phyloP scores from a whole-genome alignment of 1,140 invertebrate species.

The Acromyrmex echinatior region DNA sequence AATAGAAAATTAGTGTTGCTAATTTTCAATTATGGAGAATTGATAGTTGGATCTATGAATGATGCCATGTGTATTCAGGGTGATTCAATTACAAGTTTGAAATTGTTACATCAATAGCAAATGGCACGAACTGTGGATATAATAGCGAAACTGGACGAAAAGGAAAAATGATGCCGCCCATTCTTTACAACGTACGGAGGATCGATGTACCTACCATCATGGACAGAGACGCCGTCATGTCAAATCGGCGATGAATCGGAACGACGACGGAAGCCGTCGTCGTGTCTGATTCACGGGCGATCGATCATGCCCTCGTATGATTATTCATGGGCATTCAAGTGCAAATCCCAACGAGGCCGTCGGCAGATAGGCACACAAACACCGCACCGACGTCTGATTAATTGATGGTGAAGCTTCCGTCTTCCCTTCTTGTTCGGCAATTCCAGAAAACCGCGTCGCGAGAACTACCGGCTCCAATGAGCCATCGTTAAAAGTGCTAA shows the following conservation, averaged over 20 bases:
- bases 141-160: neutral
- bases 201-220: slow-evolving; percentile 49
- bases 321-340: slow-evolving; percentile 79
- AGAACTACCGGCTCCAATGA: neutral
- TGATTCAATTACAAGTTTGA: neutral
- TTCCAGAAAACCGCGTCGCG: slow-evolving; percentile 41
- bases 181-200: slow-evolving; percentile 21
- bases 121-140: neutral
- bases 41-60: neutral
- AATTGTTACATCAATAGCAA: neutral
- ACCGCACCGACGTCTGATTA: slow-evolving; percentile 69
- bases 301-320: slow-evolving; percentile 76
- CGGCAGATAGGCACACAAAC: slow-evolving; percentile 71
- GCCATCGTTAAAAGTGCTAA: neutral
- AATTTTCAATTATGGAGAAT: neutral
- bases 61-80: neutral
- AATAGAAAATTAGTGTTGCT: neutral
- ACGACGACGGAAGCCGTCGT: slow-evolving; percentile 71
- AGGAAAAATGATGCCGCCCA: slow-evolving; percentile 1
- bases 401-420: slow-evolving; percentile 73
- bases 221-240: slow-evolving; percentile 50
- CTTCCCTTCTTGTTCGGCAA: slow-evolving; percentile 56
- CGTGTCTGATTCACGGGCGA: slow-evolving; percentile 71
- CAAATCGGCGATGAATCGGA: slow-evolving; percentile 73
- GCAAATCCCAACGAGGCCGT: slow-evolving; percentile 75